Percentiles rank a stretch among this genome's conserved stretches.
These are phyloP conservation scores for Mesochorus sp. DNA, from an alignment of 2,888 invertebrate genomes.

Conservation along the genomic window DNA sequence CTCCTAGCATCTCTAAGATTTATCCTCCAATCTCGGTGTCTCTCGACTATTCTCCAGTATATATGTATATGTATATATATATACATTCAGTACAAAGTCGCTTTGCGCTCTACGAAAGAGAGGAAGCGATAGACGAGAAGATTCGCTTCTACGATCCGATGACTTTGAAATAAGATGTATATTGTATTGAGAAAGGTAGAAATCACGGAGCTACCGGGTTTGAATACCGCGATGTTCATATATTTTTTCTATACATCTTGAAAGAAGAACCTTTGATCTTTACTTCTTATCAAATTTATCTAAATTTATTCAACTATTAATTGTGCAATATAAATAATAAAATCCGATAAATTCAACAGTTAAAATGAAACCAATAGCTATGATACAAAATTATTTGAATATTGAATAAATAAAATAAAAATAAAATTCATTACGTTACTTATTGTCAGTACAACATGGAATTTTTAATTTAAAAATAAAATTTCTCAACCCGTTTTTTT, in stretches of 20 bases:
- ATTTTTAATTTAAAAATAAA: too few species aligned
- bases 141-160: neutral
- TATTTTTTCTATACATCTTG: neutral
- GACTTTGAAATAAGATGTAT: conserved; percentile 3
- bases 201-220: conserved; percentile 35
- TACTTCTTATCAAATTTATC: too few species aligned
- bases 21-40: neutral
- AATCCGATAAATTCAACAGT: too few species aligned
- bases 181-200: conserved; percentile 34
- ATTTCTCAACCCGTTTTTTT: too few species aligned
- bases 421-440: too few species aligned
- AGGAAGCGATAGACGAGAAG: neutral
- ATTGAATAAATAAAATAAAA: too few species aligned
- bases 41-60: neutral
- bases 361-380: too few species aligned
- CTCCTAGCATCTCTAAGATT: conserved; percentile 37
- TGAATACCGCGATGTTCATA: neutral
- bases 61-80: neutral
- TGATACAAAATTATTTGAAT: too few species aligned
- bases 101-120: neutral
- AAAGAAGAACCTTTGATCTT: too few species aligned
- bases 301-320: too few species aligned
- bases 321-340: too few species aligned
- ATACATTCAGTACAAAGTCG: neutral
- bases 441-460: too few species aligned